Evolutionary conservation across 2,797 vertebrate genomes (phyloP).

Genomic region (Micrastur ruficollis): DNA sequence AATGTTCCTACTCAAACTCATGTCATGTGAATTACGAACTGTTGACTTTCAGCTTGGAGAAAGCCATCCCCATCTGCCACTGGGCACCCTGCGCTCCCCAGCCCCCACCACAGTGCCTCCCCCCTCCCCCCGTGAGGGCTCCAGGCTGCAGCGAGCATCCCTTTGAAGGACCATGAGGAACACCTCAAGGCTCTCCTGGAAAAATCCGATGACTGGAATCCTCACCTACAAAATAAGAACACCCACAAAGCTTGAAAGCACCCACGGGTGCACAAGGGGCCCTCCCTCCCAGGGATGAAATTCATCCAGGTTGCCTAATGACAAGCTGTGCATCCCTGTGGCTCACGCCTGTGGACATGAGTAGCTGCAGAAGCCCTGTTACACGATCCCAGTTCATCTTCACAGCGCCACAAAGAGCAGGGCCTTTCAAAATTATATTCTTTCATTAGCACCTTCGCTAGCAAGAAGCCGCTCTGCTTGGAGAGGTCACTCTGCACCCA

Average conservation of each 20-base stretch:
- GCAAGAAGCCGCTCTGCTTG: background rate
- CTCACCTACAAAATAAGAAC: background rate
- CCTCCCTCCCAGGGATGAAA: background rate
- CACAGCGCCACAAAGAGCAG: background rate
- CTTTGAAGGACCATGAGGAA: background rate
- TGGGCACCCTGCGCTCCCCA: accelerated
- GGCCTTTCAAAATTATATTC: background rate
- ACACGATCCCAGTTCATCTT: background rate
- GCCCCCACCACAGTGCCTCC: accelerated
- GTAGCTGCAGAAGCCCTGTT: background rate
- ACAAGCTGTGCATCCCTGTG: background rate
- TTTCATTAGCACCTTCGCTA: background rate
- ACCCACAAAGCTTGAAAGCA: background rate
- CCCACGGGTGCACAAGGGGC: accelerated
- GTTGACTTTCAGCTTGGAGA: background rate
- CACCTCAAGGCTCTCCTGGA: background rate
- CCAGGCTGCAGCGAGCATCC: background rate
- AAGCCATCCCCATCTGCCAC: accelerated
- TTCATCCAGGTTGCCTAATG: background rate
- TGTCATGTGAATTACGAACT: background rate
- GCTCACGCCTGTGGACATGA: background rate
- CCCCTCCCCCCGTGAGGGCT: accelerated
- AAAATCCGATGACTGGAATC: background rate
- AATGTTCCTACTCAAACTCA: background rate
- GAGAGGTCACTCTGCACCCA: background rate